A percentile compares a stretch with the other conserved stretches of the same genome.
Evolutionary conservation across 2,888 invertebrate genomes (phyloP).

Genomic region (Opisthograptis luteolata): DNA sequence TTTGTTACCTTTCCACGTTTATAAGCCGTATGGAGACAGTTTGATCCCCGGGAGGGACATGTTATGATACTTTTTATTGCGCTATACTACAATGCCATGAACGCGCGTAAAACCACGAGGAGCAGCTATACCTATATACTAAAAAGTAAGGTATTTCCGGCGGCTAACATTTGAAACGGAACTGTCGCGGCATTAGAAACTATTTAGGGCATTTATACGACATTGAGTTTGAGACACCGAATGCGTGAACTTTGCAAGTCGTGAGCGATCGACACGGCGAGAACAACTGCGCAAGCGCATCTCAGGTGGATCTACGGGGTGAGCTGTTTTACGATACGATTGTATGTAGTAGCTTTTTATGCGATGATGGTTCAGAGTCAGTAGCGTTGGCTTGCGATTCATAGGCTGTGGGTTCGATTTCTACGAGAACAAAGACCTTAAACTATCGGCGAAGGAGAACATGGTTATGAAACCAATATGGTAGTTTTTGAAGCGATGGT

Average conservation of each 20-base stretch:
- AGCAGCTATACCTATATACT: neutral
- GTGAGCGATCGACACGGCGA: slow-evolving; percentile 41
- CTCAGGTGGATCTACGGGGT: slow-evolving; percentile 21
- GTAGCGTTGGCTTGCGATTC: too few species aligned
- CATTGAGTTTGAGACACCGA: slow-evolving; percentile 33
- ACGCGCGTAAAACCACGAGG: neutral
- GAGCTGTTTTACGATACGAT: neutral
- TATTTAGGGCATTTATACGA: slow-evolving; percentile 36
- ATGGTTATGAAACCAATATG: too few species aligned
- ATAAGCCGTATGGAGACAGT: too few species aligned
- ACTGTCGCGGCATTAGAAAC: slow-evolving; percentile 27
- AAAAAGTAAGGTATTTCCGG: slow-evolving; percentile 4
- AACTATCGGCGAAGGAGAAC: too few species aligned
- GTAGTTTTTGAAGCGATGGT: too few species aligned
- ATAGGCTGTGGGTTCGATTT: too few species aligned
- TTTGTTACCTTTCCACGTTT: too few species aligned
- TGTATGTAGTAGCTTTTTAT: too few species aligned
- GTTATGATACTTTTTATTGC: too few species aligned
- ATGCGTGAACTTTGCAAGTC: slow-evolving; percentile 41
- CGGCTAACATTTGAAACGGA: slow-evolving; percentile 29
- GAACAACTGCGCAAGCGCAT: slow-evolving; percentile 4
- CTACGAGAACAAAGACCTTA: neutral
- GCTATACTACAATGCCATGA: too few species aligned
- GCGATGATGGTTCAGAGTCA: too few species aligned
- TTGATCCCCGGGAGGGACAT: too few species aligned